Evolutionary conservation across 1,140 invertebrate genomes (phyloP), one percentile per base, ranked within the genome.

Genomic region (Drosophila kikkawai): DNA sequence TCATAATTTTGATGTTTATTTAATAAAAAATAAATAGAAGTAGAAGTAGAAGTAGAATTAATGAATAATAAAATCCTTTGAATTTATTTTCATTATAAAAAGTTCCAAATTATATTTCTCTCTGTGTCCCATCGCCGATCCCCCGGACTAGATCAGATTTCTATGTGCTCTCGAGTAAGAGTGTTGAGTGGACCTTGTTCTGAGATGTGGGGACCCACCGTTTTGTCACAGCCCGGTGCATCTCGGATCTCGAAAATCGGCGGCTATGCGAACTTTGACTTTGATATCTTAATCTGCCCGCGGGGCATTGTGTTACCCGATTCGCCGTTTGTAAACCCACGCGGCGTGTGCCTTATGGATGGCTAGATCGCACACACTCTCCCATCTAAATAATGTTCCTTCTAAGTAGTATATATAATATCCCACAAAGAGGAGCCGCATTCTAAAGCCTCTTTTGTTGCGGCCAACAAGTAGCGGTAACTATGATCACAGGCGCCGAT

Each of bases 211-310:
- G 69, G 74, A 67, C 64, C 53, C 53, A 77, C 57, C 74, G 59
- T 79, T 86, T 82, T 80, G 84, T 88, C 80, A 90, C 78, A 90
- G 85, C 55, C 74, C 76, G 63, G 74, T 88, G 84, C 85, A 88
- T 87, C 68, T 87, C 73, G 58, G 48, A 48, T 65, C 58, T n/a
- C 22, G 22, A 32, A 67, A 76, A 77, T 58, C 64, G 55, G 78
- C 84, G 84, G 82, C 82, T 79, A 71, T 77, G 59, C 82, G 79
- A 85, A 86, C 78, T 86, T 85, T 86, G 81, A 84, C 84, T 88
- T 88, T 88, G 84, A 88, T 88, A 88, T 88, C 84, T 88, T 84
- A 84, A 88, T 88, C 81, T 84, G 60, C 75, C 48, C 57, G 51
- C 59, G 53, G 36, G 81, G 84, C 85, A 90, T 88, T 81, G 79